Percentiles rank a stretch among this genome's conserved stretches.
Conservation (phyloP, 1,140 invertebrate species). For the Drosophila busckii region DNA sequence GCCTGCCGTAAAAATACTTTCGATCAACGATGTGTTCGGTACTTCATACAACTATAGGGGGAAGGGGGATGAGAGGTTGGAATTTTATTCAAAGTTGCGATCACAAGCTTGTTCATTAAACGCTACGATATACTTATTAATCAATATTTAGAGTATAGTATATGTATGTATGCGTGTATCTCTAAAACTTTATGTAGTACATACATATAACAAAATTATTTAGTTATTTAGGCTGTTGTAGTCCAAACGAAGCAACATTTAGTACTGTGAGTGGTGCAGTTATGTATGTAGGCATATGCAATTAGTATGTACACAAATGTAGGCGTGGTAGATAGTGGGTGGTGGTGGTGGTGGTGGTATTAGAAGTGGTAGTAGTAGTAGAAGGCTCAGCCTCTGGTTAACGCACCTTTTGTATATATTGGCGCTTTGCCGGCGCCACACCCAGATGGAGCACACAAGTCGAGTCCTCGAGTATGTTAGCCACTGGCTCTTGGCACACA, state of each 20-base stretch:
- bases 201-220: constrained; percentile 2
- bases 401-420: constrained; percentile 82
- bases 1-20: constrained; percentile 53
- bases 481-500: constrained; percentile 85
- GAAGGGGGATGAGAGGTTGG: constrained; percentile 46
- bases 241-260: constrained; percentile 1
- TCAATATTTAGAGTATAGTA: no score
- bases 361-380: constrained; percentile 39
- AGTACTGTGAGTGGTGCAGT: neutral
- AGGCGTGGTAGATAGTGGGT: neutral
- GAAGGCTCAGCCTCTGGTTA: constrained; percentile 51
- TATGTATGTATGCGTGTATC: constrained; percentile 19
- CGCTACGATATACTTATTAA: constrained; percentile 48
- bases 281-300: constrained; percentile 8
- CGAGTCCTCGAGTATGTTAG: constrained; percentile 84
- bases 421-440: constrained; percentile 81
- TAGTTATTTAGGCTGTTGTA: neutral
- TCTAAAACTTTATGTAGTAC: constrained; percentile 20
- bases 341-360: constrained; percentile 9
- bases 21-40: constrained; percentile 33
- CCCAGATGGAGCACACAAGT: constrained; percentile 86
- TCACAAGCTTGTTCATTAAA: constrained; percentile 57
- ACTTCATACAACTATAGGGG: constrained; percentile 56
- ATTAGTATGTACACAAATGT: constrained; percentile 17
- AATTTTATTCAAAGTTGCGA: constrained; percentile 54